Base-by-base conservation (phyloP, 92 coral and sea anemone genomes). In the Pocillopora grandis region DNA sequence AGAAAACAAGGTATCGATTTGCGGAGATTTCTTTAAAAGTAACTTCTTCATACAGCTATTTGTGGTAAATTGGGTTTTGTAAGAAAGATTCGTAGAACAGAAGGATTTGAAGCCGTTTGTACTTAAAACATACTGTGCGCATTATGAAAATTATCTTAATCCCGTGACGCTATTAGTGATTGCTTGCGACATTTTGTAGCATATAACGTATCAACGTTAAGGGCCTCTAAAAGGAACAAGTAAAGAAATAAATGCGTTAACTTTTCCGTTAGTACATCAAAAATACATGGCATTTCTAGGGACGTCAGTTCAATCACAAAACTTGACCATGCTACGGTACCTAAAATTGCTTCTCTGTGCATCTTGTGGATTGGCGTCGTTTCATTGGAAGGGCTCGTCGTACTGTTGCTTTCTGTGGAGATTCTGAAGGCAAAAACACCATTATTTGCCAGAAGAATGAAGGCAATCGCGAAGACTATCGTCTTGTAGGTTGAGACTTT, bases 121-220 rank as follows among this genome's bases (percentile, higher is more conserved):
- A 7, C 31, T 66, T 19, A 14, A n/a, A 66, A 66, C 70, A 66
- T 11, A 20, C 70, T 21, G 9, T n/a, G 56, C 18, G 36, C 75
- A 35, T 12, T 70, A 70, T 70, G 52, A 8, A 16, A 70, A 70
- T 12, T 52, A 70, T 70, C 75, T 70, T 70, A 70, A 70, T 70
- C 48, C 75, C 57, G 18, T 70, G 12, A 20, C 14, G 75, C 18
- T 35, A 36, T 70, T 15, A 33, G 13, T 37, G 23, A 70, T 16
- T 35, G 17, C 20, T 70, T 11, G 56, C 55, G 42, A 19, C 17
- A 37, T 70, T 49, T 1, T 13, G 75, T 70, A 49, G 18, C 16
- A 12, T 16, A 55, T 15, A 70, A 17, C 16, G 23, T 35, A 11
- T 20, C 17, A 37, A 15, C 2, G 56, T 37, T 36, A 13, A 49